Conservation (phyloP, 2,797 vertebrate genomes). For the Anguilla marmorata region DNA sequence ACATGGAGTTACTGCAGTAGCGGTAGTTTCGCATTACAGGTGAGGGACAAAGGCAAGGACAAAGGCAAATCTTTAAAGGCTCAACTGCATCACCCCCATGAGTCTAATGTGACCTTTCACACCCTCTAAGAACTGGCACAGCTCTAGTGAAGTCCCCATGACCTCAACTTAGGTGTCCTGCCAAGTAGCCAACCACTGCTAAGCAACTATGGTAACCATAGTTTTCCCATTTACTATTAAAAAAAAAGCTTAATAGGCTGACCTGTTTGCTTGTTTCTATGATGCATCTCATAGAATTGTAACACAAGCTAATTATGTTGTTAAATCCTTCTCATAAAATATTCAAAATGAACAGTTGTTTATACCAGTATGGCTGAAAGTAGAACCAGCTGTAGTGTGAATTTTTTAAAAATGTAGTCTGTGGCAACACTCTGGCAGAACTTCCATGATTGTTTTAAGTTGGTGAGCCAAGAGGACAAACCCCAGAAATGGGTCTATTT, state of each 20-base stretch:
- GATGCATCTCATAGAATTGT: no score
- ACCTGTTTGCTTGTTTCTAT: not conserved
- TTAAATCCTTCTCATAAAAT: no score
- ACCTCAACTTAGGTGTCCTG: not conserved
- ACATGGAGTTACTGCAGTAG: not conserved
- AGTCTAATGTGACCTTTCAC: conserved; percentile 20
- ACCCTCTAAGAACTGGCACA: not conserved
- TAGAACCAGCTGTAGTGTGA: no score
- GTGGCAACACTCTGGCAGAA: no score
- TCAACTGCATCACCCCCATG: not conserved
- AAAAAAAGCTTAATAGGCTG: not conserved
- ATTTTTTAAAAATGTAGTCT: no score
- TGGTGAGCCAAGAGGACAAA: not conserved
- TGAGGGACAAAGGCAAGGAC: not conserved
- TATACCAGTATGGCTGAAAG: no score
- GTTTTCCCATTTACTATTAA: not conserved
- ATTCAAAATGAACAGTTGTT: no score
- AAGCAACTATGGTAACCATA: not conserved
- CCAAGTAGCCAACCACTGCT: not conserved
- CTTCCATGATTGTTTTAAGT: no score
- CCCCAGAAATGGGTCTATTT: not conserved
- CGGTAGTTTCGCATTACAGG: not conserved
- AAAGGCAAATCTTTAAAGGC: not conserved
- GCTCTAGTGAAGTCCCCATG: not conserved
- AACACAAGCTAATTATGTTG: no score